Base-by-base conservation (phyloP, 2,113 vertebrate genomes). In the Rhegmatorhina hoffmannsi region DNA sequence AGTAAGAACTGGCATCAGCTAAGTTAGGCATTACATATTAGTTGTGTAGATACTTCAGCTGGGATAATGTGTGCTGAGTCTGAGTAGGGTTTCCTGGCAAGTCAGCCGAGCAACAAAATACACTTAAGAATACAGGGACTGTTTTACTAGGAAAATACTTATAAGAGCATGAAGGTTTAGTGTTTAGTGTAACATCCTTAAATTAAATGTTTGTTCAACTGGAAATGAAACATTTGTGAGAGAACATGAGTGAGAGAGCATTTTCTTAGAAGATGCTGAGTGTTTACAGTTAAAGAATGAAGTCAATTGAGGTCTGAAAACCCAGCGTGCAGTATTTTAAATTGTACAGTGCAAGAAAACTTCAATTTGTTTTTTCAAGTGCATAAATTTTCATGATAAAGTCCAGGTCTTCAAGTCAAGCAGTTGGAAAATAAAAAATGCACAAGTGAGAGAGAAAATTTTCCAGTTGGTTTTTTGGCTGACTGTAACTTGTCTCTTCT, bases 401-500 rank as follows among this genome's bases (percentile, higher is more conserved):
- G 20, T 28, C 20, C 29, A 52, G 44, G 20, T 50, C 86, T 79
- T 72, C 44, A 52, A 68, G 38, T 59, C 25, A 47, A 56, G 13
- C 40, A 38, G 29, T 0, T 76, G 49, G 53, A 72, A 85, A 85
- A 59, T 43, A 67, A 47, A n/a, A 63, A 82, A 34, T 1, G 1
- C 31, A 13, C 5, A 16, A 38, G 6, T 43, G 18, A n/a, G 20
- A 69, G 18, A 17, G 8, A 10, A 6, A 0, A 25, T 90, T 90
- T 82, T 75, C 55, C 3, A 5, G 2, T 5, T 43, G 36, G 3
- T 69, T 74, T 86, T 93, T 50, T 40, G n/a, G 24, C 18, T 38
- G 36, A 9, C 31, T 66, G 13, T 34, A 66, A 36, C 21, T 73
- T 0, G 0, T 2, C 15, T 74, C 9, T 8, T 4, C 24, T 58